These are phyloP conservation scores for Willowsia nigromaculata DNA, from an alignment of 2,888 invertebrate genomes.

Conservation along the genomic window DNA sequence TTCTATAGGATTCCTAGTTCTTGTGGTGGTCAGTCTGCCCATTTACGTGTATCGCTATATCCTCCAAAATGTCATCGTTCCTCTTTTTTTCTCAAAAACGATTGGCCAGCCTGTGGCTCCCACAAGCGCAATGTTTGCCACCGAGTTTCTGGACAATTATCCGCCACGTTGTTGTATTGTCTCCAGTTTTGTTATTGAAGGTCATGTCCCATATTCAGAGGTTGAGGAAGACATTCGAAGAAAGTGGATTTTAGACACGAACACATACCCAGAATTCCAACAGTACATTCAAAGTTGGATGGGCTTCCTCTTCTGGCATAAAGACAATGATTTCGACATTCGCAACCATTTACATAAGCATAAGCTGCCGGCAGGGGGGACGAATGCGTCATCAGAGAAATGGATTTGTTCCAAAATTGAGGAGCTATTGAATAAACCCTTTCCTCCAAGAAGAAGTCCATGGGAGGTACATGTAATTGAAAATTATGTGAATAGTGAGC, in stretches of 20 bases:
- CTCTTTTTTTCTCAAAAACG: not conserved
- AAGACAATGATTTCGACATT: slow-evolving; percentile 26
- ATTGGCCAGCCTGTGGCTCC: slow-evolving; percentile 12
- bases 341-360: slow-evolving; percentile 32
- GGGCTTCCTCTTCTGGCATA: slow-evolving; percentile 56
- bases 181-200: slow-evolving; percentile 19
- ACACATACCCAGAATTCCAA: slow-evolving; percentile 38
- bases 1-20: not conserved
- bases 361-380: not conserved
- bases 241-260: not conserved
- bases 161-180: slow-evolving; percentile 32
- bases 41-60: slow-evolving; percentile 17
- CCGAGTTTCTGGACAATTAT: slow-evolving; percentile 2
- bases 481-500: slow-evolving; percentile 25
- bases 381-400: not conserved
- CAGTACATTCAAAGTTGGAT: slow-evolving; percentile 33
- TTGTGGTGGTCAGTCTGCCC: slow-evolving; percentile 9
- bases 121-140: slow-evolving; percentile 7
- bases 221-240: not conserved
- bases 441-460: slow-evolving; percentile 38
- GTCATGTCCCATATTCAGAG: not conserved
- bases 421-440: slow-evolving; percentile 28
- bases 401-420: slow-evolving; percentile 28
- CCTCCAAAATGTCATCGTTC: not conserved
- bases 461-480: slow-evolving; percentile 58